Conservation (phyloP, 2,113 vertebrate species). For the Notarius quadriscutis region DNA sequence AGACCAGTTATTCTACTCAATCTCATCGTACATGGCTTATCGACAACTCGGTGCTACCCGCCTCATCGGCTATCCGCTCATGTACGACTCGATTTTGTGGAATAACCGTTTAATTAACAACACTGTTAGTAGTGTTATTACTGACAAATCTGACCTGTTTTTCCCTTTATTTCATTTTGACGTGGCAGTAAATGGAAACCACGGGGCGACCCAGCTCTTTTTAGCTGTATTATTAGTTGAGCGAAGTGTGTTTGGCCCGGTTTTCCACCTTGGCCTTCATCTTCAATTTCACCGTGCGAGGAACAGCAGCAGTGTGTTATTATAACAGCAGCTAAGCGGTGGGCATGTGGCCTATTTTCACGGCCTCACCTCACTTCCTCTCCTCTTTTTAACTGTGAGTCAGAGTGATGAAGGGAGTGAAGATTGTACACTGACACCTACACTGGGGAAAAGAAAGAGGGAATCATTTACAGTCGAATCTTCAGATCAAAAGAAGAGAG, state of each 20-base stretch:
- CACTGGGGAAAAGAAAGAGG: not conserved
- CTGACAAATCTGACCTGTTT: not conserved
- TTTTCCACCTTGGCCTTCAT: conserved; percentile 8
- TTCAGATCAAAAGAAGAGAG: conserved; percentile 10
- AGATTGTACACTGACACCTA: not conserved
- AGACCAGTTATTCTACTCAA: too few species aligned
- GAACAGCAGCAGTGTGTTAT: not conserved
- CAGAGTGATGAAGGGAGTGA: conserved; percentile 23
- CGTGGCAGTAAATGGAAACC: not conserved
- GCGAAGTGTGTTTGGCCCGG: conserved; percentile 13
- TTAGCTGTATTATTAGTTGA: not conserved
- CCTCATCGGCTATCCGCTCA: too few species aligned
- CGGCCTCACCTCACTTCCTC: not conserved
- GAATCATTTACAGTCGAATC: conserved; percentile 5
- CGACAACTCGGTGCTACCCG: too few species aligned
- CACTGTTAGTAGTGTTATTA: not conserved
- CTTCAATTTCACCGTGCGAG: not conserved
- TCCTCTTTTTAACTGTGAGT: conserved; percentile 15
- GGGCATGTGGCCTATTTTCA: conserved; percentile 1
- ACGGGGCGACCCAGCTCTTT: not conserved
- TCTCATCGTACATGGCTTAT: too few species aligned
- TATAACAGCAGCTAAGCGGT: not conserved
- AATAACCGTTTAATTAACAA: not conserved
- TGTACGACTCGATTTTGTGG: too few species aligned
- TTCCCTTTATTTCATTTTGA: not conserved